Evolutionary conservation across 2,113 vertebrate species (phyloP).

Genomic region (Astatotilapia flaviijosephi): DNA sequence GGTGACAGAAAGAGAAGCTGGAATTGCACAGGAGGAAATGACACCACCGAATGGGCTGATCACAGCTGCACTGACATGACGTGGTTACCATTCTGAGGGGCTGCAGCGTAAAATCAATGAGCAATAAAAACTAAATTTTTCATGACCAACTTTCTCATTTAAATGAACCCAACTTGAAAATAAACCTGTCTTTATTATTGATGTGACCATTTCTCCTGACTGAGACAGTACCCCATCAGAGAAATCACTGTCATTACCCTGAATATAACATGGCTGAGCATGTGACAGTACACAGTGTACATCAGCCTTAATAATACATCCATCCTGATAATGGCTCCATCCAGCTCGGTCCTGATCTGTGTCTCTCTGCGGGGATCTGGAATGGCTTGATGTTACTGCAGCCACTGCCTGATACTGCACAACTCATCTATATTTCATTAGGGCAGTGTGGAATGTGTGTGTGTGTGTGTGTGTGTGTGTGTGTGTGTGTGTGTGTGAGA

Average conservation of each 20-base stretch:
- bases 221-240: neutral
- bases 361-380: constrained; percentile 6
- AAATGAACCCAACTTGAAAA: neutral
- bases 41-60: neutral
- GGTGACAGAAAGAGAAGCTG: neutral
- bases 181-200: neutral
- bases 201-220: neutral
- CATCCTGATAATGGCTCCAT: constrained; percentile 9
- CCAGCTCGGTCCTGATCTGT: neutral
- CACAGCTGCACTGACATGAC: neutral
- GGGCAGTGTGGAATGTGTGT: neutral
- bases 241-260: neutral
- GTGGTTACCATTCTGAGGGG: neutral
- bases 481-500: neutral
- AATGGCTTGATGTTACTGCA: constrained; percentile 12
- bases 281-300: neutral
- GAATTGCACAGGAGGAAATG: neutral
- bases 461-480: neutral
- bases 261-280: neutral
- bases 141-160: neutral
- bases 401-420: constrained; percentile 3
- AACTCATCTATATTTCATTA: constrained; percentile 37
- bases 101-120: neutral
- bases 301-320: constrained; percentile 8
- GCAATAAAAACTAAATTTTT: neutral